Evolutionary conservation across 2,888 invertebrate genomes (phyloP).

Genomic region (Octodonta nipae): DNA sequence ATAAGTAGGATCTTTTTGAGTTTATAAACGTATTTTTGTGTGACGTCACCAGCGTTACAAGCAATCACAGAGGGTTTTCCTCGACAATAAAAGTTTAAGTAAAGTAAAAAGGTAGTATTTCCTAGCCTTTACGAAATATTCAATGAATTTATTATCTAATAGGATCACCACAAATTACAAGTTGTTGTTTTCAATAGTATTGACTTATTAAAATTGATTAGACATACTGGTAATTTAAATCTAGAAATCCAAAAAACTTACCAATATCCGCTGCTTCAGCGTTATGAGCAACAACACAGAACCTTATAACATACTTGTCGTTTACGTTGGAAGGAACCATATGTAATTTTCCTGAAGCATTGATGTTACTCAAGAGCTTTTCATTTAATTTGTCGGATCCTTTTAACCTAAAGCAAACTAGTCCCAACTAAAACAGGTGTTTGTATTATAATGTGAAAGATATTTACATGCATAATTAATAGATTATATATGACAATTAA

Average conservation of each 20-base stretch:
- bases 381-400: conserved; percentile 74
- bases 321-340: conserved; percentile 91
- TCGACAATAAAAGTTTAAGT: no score
- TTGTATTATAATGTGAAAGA: no score
- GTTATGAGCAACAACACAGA: conserved; percentile 85
- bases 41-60: no score
- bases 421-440: conserved; percentile 64
- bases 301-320: conserved; percentile 82
- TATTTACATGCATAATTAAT: no score
- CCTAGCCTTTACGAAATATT: no score
- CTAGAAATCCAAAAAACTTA: conserved; percentile 35
- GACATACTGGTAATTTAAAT: neutral
- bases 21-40: no score
- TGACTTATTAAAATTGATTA: neutral
- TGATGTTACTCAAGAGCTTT: conserved; percentile 79
- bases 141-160: neutral
- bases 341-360: conserved; percentile 88
- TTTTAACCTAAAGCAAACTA: conserved; percentile 82
- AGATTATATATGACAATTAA: no score
- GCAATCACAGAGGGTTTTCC: no score
- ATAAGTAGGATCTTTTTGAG: no score
- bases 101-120: no score
- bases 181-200: neutral
- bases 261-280: conserved; percentile 73
- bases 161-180: neutral